Base-by-base conservation (phyloP, 2,797 vertebrate genomes). In the Microctenopoma steveboyesi region DNA sequence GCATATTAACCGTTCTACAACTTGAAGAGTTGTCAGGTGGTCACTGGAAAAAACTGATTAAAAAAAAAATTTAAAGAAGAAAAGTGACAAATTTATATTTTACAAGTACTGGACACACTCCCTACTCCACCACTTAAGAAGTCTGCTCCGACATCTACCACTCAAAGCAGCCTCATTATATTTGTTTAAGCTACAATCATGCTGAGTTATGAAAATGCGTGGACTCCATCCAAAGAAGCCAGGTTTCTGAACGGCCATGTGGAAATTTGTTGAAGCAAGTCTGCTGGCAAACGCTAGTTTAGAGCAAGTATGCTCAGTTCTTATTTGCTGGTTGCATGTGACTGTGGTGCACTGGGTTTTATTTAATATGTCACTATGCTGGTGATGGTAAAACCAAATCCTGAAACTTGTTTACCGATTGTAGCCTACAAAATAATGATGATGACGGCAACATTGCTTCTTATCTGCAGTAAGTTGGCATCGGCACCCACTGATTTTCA, bases 201-300 rank as follows among this genome's bases (percentile, higher is more conserved):
- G 37, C 73, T 62, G 52, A 74, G 18, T 70, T 70, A 60, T 62
- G 49, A 68, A 76, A 72, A 74, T n/a, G 39, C 37, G 40, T 56
- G 61, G 56, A 62, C 25, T 14, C 3, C 0, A 3, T 72, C 64
- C 82, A 80, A 14, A 10, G 30, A 50, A 64, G 27, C 64, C 55
- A 65, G 69, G 60, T 75, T 74, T 74, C 47, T 73, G 40, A 67
- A 48, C 42, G 42, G 58, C 69, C 76, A 58, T 63, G 35, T 66
- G 74, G 79, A 87, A 76, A 75, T 71, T 25, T 56, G 51, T 68
- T 72, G 42, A 47, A 85, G 55, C 53, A 37, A 66, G 56, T 71
- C 56, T 65, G 27, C 63, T 78, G 74, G 65, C 69, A 59, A 56
- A 69, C 42, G n/a, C 45, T 22, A 40, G 16, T 55, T 25, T 25